Percentiles rank a stretch among this genome's conserved stretches.
phyloP scores from a whole-genome alignment of 2,888 invertebrate species.

The Xylocampa areola region DNA sequence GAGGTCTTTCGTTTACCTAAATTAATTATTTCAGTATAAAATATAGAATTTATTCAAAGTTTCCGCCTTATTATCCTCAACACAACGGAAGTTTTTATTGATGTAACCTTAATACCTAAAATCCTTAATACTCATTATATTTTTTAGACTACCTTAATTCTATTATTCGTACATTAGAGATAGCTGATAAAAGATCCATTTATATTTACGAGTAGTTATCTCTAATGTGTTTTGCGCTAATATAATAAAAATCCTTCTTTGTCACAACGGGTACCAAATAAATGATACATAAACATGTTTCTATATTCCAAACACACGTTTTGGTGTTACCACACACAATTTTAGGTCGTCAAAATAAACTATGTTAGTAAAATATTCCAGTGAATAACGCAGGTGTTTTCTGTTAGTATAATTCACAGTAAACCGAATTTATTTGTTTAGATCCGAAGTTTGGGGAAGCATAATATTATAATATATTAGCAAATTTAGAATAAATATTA shows the following conservation, averaged over 20 bases:
- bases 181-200: not conserved
- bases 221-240: not conserved
- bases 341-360: slow-evolving; percentile 15
- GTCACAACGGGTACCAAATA: not conserved
- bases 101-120: slow-evolving; percentile 17
- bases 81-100: slow-evolving; percentile 36
- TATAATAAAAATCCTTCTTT: not conserved
- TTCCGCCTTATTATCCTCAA: slow-evolving; percentile 31
- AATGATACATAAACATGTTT: not conserved
- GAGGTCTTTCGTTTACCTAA: not conserved
- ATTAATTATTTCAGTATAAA: slow-evolving; percentile 8
- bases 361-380: slow-evolving; percentile 49
- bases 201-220: slow-evolving; percentile 13
- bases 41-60: slow-evolving; percentile 1
- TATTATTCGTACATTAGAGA: not conserved
- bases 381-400: slow-evolving; percentile 44
- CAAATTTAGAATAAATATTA: slow-evolving; percentile 44
- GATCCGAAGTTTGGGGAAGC: slow-evolving; percentile 39
- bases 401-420: slow-evolving; percentile 16
- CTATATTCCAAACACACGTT: slow-evolving; percentile 9
- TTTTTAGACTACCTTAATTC: not conserved
- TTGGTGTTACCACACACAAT: not conserved
- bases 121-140: slow-evolving; percentile 2
- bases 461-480: slow-evolving; percentile 57
- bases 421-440: slow-evolving; percentile 31